Evolutionary conservation across 2,797 vertebrate species (phyloP), one percentile per base, ranked within the genome.

Genomic region (Prunella strophiata): DNA sequence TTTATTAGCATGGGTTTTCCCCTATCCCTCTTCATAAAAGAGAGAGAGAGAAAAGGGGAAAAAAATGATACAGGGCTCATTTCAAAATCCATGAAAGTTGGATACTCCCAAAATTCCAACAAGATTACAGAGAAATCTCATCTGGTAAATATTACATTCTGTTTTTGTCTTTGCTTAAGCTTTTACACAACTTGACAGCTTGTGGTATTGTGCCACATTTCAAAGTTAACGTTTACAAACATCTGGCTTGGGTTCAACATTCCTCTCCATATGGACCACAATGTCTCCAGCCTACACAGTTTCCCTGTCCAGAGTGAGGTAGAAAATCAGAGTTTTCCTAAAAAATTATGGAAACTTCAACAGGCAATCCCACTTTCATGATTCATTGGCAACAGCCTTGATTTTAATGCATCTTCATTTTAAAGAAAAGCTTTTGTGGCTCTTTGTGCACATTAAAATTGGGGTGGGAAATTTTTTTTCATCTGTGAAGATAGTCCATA

Each of bases 121-220:
- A 98, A 99, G 98, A 99, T 99, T 99, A 98, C 98, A 98, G 97
- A 97, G 95, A 97, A 94, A 97, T 98, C 98, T 98, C 99, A 99
- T 99, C 99, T 99, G 99, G 98, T 98, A 98, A 98, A 98, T 98
- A 98, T 99, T 98, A 98, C 91, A 89, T 97, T 98, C 97, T 98
- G 98, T 98, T 98, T 98, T 98, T 97, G 98, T 98, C 98, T 98
- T 98, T 97, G 96, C 98, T 97, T 98, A 98, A 96, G 97, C 97
- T 97, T 98, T 98, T 98, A 97, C 97, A 98, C 97, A 98, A 98
- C 96, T 97, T 98, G 98, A 98, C 98, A 98, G 98, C 96, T 97
- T 97, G 98, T 97, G 98, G 98, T 98, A 97, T 96, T 97, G 97
- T 98, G 98, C 98, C 98, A 98, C 98, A 98, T 98, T 98, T 98